Percentiles rank a stretch among this genome's conserved stretches.
Conservation (phyloP, 2,888 invertebrate species). For the Drosophila monieri region DNA sequence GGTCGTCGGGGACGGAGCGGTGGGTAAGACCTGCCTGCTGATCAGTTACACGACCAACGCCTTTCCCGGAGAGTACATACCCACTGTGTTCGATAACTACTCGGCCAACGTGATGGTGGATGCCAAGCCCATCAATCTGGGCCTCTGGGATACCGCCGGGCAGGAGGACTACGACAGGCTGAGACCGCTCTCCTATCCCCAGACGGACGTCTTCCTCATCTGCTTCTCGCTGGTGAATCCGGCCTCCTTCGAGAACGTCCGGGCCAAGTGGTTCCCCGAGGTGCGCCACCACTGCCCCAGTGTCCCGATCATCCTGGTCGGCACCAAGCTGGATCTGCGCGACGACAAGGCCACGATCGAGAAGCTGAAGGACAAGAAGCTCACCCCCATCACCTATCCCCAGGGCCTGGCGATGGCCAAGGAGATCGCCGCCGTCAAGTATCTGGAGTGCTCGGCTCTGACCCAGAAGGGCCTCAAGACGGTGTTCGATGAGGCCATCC, state of each 20-base stretch:
- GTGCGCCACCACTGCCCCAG: constrained; percentile 83
- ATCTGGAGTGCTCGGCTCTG: constrained; percentile 82
- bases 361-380: constrained; percentile 82
- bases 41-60: constrained; percentile 83
- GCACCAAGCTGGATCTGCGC: constrained; percentile 82
- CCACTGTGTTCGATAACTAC: constrained; percentile 83
- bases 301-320: constrained; percentile 82
- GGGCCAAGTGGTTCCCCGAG: constrained; percentile 83
- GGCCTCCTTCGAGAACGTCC: constrained; percentile 83
- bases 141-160: constrained; percentile 83
- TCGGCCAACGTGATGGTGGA: constrained; percentile 83
- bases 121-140: constrained; percentile 82
- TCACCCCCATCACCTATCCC: constrained; percentile 83
- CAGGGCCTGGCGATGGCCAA: constrained; percentile 83
- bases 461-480: constrained; percentile 83
- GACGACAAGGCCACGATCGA: constrained; percentile 82
- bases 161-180: constrained; percentile 83
- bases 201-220: constrained; percentile 82
- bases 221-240: constrained; percentile 83
- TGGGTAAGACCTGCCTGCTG: constrained; percentile 82
- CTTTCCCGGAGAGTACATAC: constrained; percentile 82
- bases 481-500: constrained; percentile 83
- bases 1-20: constrained; percentile 83
- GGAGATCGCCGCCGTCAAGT: constrained; percentile 82
- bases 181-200: constrained; percentile 82